Evolutionary conservation across 2,113 vertebrate genomes (phyloP).

Genomic region (Marcusenius ussheri): DNA sequence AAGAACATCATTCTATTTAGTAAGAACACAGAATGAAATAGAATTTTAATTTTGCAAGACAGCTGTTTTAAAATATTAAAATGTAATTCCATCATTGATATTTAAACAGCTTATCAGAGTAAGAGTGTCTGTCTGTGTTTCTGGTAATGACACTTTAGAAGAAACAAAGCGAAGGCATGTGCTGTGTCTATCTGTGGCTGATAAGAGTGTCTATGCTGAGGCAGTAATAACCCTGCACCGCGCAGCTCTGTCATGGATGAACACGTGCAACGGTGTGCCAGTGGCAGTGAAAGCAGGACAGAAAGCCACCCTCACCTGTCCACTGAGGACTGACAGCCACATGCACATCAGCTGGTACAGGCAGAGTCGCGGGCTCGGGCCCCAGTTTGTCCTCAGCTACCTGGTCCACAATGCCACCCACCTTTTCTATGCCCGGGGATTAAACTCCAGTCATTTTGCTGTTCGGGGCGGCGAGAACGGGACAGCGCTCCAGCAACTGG

Average conservation of each 20-base stretch:
- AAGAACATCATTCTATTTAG: background rate
- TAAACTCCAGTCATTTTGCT: slow-evolving; percentile 26
- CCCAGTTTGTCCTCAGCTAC: slow-evolving; percentile 36
- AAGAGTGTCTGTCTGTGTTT: background rate
- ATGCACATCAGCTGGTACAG: slow-evolving; percentile 38
- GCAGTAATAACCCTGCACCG: background rate
- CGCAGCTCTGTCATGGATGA: slow-evolving; percentile 26
- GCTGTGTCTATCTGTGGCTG: background rate
- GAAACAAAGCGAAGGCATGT: background rate
- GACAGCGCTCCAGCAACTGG: slow-evolving; percentile 4
- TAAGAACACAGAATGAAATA: background rate
- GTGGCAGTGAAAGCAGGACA: slow-evolving; percentile 28
- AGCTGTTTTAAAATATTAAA: background rate
- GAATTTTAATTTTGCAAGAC: background rate
- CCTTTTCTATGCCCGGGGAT: slow-evolving; percentile 26
- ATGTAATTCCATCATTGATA: background rate
- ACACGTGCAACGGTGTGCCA: slow-evolving; percentile 3
- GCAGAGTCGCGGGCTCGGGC: slow-evolving; percentile 22
- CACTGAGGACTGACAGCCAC: slow-evolving; percentile 17
- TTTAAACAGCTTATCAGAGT: background rate
- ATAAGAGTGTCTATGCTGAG: background rate
- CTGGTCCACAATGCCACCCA: slow-evolving; percentile 9
- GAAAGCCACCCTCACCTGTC: slow-evolving; percentile 31
- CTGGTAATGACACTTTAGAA: background rate
- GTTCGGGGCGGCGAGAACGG: background rate